Evolutionary conservation across 2,113 vertebrate genomes (phyloP), one percentile per base, ranked within the genome.

Genomic region (Sander lucioperca): DNA sequence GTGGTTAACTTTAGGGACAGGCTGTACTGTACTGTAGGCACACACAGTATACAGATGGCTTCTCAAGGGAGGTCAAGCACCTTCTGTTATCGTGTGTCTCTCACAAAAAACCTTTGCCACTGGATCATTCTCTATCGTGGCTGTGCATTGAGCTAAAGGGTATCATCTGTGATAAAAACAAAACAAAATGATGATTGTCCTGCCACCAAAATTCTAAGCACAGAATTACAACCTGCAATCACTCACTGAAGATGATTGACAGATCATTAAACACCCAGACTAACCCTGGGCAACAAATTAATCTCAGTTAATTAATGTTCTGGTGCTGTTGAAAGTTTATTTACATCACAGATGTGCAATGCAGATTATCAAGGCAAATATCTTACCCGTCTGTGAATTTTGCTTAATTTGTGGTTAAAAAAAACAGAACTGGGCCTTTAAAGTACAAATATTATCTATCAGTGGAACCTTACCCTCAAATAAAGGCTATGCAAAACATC

Each of bases 31-130:
- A 39, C 80, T 33, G 57, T 27, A 39, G 72, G 71, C 51, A 81
- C 19, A 56, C 57, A 27, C 30, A 58, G 47, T 53, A 33, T 47
- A 70, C 66, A 79, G 78, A 85, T 70, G 48, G 57, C 53, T 69
- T 53, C 79, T 77, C 74, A 66, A 65, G 25, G 51, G 67, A 83
- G 64, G 75, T 81, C 65, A 83, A 75, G 70, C 61, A 50, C 50
- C 57, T 51, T 67, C 45, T 67, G 47, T 82, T 30, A 66, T 74
- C 74, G 62, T 36, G 10, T 23, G 39, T 48, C 50, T 39, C 39
- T 78, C 74, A 64, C 66, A 83, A 80, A 67, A 21, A 75, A 65
- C 2, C 45, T 72, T 65, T 12, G 15, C 59, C 75, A 45, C 33
- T 58, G 36, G 33, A 50, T 69, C n/a, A 36, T 45, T 39, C 9